Conservation (phyloP, 2,113 vertebrate species). For the Epinephelus fuscoguttatus region DNA sequence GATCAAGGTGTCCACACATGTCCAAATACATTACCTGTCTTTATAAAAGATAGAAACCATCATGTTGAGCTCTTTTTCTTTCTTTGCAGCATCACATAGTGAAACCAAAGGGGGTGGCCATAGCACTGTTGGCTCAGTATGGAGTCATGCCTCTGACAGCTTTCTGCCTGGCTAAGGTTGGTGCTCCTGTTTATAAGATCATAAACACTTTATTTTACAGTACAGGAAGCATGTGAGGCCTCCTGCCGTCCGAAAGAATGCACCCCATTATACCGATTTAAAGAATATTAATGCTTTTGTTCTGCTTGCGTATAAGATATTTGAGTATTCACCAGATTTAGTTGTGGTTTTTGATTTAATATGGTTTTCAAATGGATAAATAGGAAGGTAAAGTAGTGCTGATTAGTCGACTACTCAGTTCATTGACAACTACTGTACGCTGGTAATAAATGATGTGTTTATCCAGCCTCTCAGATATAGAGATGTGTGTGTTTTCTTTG, state of each 20-base stretch:
- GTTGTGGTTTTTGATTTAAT: neutral
- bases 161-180: conserved; percentile 83
- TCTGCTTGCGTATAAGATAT: no score
- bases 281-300: neutral
- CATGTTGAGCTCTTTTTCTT: neutral
- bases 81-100: conserved; percentile 77
- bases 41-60: neutral
- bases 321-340: no score
- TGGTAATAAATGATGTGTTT: no score
- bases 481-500: no score
- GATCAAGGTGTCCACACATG: conserved; percentile 79
- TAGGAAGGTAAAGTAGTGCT: no score
- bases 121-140: conserved; percentile 86
- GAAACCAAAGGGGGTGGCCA: conserved; percentile 85
- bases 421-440: no score
- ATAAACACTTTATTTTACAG: neutral
- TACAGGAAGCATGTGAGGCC: neutral
- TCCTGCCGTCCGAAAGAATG: neutral
- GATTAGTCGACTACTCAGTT: no score
- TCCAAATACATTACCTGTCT: neutral
- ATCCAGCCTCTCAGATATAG: no score
- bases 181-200: conserved; percentile 6
- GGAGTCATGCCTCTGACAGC: conserved; percentile 90
- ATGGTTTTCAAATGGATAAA: no score
- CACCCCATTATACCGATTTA: neutral